phyloP scores from a whole-genome alignment of 2,113 vertebrate species.

The Oryzias woworae region DNA sequence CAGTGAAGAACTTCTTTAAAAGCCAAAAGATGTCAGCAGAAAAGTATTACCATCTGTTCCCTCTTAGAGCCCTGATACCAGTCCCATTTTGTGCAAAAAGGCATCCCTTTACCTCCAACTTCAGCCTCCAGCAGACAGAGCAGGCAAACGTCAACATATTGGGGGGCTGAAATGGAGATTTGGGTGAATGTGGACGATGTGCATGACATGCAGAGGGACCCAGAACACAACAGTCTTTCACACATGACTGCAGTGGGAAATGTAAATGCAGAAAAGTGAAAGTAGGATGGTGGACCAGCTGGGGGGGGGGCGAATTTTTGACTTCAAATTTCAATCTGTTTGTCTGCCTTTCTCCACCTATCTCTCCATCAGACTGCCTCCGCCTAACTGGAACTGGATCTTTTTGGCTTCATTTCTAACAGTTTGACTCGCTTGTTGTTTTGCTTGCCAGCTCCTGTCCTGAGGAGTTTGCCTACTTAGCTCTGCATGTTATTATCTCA shows the following conservation, averaged over 20 bases:
- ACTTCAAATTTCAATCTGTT: conserved; percentile 35
- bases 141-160: conserved; percentile 30
- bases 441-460: conserved; percentile 37
- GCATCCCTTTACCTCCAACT: conserved; percentile 13
- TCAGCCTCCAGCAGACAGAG: conserved; percentile 34
- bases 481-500: conserved; percentile 4
- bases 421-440: conserved; percentile 38
- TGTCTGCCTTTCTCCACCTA: conserved; percentile 14
- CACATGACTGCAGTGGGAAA: conserved; percentile 16
- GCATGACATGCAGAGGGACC: not conserved
- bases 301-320: conserved; percentile 32
- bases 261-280: conserved; percentile 21
- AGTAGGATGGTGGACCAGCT: conserved; percentile 22
- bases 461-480: conserved; percentile 19
- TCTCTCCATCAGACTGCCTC: conserved; percentile 31
- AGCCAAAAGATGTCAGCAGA: conserved; percentile 53
- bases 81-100: conserved; percentile 29
- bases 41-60: conserved; percentile 57
- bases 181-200: conserved; percentile 7
- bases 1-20: conserved; percentile 9
- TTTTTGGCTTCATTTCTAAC: conserved; percentile 40
- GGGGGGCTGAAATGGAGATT: conserved; percentile 18
- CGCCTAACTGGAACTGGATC: conserved; percentile 39
- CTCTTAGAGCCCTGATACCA: conserved; percentile 32
- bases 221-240: conserved; percentile 14